These are phyloP conservation scores for Temnothorax nylanderi DNA, from an alignment of 1,140 invertebrate species.

Conservation along the genomic window DNA sequence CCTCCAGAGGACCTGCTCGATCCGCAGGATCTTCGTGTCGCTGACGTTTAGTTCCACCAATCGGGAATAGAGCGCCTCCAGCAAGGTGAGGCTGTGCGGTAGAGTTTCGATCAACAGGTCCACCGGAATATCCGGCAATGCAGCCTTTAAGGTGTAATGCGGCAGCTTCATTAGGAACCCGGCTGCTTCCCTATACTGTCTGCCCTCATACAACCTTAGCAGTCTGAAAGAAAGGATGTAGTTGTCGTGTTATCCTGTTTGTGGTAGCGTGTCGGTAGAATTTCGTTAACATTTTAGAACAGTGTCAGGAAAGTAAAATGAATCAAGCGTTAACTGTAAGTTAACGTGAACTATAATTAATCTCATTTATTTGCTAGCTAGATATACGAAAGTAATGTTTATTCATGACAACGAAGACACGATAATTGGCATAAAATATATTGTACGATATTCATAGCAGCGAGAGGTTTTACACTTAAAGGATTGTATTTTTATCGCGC, in stretches of 20 bases:
- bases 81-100: slow-evolving; percentile 93
- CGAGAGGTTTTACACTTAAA: background rate
- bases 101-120: slow-evolving; percentile 95
- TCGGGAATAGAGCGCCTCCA: slow-evolving; percentile 92
- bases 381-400: background rate
- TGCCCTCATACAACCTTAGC: slow-evolving; percentile 91
- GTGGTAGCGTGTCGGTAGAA: background rate
- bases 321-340: background rate
- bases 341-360: slow-evolving; percentile 9
- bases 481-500: background rate
- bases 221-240: slow-evolving; percentile 81
- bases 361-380: background rate
- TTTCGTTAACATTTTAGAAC: background rate
- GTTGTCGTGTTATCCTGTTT: background rate
- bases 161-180: slow-evolving; percentile 91
- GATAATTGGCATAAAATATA: background rate
- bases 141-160: slow-evolving; percentile 90
- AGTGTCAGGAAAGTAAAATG: background rate
- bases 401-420: background rate
- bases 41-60: slow-evolving; percentile 75
- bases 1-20: slow-evolving; percentile 80
- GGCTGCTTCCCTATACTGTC: slow-evolving; percentile 93
- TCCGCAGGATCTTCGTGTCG: slow-evolving; percentile 79
- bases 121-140: slow-evolving; percentile 92
- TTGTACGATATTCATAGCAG: background rate